These are phyloP conservation scores for Ammodramus savannarum DNA, from an alignment of 2,113 vertebrate genomes.

Conservation along the genomic window DNA sequence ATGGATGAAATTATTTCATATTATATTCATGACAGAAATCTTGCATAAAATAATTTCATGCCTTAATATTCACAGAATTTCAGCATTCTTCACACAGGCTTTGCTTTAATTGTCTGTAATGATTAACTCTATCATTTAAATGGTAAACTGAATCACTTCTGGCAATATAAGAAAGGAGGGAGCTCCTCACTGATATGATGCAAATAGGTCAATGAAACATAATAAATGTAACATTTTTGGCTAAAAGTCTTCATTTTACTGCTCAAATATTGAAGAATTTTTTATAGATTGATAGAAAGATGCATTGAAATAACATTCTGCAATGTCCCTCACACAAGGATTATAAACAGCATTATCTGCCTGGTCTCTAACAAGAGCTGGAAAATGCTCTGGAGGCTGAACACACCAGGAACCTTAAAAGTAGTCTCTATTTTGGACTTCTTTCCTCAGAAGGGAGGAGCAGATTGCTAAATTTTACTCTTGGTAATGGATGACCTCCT, in stretches of 20 bases:
- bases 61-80: neutral
- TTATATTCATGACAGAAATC: neutral
- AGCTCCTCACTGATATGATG: neutral
- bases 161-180: neutral
- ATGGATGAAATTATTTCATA: neutral
- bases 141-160: conserved; percentile 1
- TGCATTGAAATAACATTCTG: neutral
- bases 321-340: neutral
- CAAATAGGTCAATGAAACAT: neutral
- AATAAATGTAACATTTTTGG: neutral
- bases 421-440: neutral
- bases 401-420: neutral
- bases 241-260: neutral
- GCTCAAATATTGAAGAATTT: neutral
- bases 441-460: neutral
- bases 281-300: neutral
- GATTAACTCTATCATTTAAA: conserved; percentile 1
- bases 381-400: neutral
- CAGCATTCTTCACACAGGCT: neutral
- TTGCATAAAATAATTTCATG: neutral
- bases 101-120: conserved; percentile 33
- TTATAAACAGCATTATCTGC: neutral
- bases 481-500: neutral
- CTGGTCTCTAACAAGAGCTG: neutral
- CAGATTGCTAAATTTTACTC: neutral